Evolutionary conservation across 2,797 vertebrate genomes (phyloP), one percentile per base, ranked within the genome.

Genomic region (Mallotus villosus): DNA sequence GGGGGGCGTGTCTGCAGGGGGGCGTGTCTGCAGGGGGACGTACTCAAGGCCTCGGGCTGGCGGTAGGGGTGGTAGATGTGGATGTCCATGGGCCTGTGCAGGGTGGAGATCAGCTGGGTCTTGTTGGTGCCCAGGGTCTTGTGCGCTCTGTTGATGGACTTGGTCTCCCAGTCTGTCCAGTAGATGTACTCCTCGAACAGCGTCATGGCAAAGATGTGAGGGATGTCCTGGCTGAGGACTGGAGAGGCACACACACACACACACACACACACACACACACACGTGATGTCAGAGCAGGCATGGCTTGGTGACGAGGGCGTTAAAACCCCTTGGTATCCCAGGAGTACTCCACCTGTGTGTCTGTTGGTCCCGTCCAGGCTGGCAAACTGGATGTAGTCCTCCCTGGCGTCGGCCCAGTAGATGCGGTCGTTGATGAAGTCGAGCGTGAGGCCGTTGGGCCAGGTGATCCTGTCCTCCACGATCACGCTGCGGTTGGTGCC

Each of bases 161-260:
- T 99, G 14, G 98, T 99, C 89, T 99, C 98, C 97, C 98, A 99
- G 89, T 99, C 98, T 0, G 98, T 98, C 97, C 97, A 99, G 92
- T 99, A 99, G 78, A 99, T 97, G 76, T 92, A 97, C 84, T 99
- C 97, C 90, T 99, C 98, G 22, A 99, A 99, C 83, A 99, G 91
- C 17, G 98, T 97, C 93, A 99, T 95, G 0, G 98, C 97, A 0
- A 99, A 99, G 92, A 99, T 99, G 91, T 99, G 98, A 0, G 98
- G 98, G 86, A 99, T 99, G 79, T 99, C 97, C 84, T 92, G 83
- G 66, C 82, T 61, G 53, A 93, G 84, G 41, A 92, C 91, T 92
- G 63, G 46, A 69, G 24, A 3, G 55, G 17, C 7, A 58, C n/a
- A 21, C n/a, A 59, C 34, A 68, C 61, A 72, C 21, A 73, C 32